These are phyloP conservation scores for Heterochromis multidens DNA, from an alignment of 2,113 vertebrate species.

Conservation along the genomic window DNA sequence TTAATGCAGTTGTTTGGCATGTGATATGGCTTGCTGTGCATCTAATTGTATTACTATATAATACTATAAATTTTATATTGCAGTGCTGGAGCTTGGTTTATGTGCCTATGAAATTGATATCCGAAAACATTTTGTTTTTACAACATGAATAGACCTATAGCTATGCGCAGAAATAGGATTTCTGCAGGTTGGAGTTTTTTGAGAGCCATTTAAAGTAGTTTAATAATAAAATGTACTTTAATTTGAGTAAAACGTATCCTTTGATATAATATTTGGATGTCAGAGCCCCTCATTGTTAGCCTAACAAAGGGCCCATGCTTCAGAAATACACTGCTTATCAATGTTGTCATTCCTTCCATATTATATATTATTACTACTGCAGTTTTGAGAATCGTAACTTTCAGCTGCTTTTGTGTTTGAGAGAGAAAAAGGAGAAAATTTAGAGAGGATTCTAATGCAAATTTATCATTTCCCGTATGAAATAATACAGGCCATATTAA, in stretches of 20 bases:
- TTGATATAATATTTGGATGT: not conserved
- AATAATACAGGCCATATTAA: constrained; percentile 55
- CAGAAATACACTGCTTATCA: not conserved
- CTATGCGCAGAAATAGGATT: not conserved
- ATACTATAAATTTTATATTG: no score
- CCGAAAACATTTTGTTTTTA: not conserved
- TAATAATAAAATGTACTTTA: not conserved
- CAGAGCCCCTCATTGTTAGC: not conserved
- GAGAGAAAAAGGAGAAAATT: constrained; percentile 16
- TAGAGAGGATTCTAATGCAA: constrained; percentile 49
- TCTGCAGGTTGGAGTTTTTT: not conserved
- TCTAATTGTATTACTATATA: not conserved
- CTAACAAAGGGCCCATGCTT: not conserved
- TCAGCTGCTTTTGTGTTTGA: constrained; percentile 8
- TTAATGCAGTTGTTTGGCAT: not conserved
- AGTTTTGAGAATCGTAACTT: not conserved
- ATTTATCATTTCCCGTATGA: constrained; percentile 44
- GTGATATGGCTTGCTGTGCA: not conserved
- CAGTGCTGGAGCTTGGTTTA: not conserved
- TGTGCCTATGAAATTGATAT: not conserved
- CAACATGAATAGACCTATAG: not conserved
- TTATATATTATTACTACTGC: constrained; percentile 9
- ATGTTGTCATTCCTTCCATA: not conserved
- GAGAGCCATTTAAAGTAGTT: not conserved
- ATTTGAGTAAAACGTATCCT: not conserved